A percentile compares a stretch with the other conserved stretches of the same genome.
phyloP scores from a whole-genome alignment of 1,140 invertebrate genomes.

The Polypedilum pembai region DNA sequence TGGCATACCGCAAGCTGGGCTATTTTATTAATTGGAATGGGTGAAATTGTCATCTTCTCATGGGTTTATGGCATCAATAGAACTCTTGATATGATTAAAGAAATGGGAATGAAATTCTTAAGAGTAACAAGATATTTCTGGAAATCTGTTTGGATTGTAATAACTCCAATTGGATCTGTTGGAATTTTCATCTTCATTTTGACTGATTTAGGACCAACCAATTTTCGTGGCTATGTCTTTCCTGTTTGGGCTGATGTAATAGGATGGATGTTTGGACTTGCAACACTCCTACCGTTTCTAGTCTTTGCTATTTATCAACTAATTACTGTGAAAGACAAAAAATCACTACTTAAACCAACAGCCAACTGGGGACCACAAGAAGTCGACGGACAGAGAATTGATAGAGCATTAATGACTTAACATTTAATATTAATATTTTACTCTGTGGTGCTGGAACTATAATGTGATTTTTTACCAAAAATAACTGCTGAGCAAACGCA shows the following conservation, averaged over 20 bases:
- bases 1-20: conserved; percentile 80
- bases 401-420: background rate
- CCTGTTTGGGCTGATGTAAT: conserved; percentile 60
- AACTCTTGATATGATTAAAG: conserved; percentile 48
- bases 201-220: conserved; percentile 51
- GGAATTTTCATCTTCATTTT: conserved; percentile 62
- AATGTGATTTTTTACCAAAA: background rate
- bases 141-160: conserved; percentile 50
- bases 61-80: conserved; percentile 64
- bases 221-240: conserved; percentile 54
- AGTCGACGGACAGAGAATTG: background rate
- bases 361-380: background rate
- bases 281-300: conserved; percentile 53
- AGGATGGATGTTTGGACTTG: conserved; percentile 61
- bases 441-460: background rate
- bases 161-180: conserved; percentile 48
- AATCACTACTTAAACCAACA: background rate
- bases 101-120: conserved; percentile 52
- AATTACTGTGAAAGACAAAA: background rate
- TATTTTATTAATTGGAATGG: conserved; percentile 64
- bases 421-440: background rate
- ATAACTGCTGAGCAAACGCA: background rate
- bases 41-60: conserved; percentile 56
- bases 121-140: conserved; percentile 47
- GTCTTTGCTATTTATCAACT: background rate